A percentile compares a stretch with the other conserved stretches of the same genome.
Conservation (phyloP, 2,797 vertebrate species). For the Rhincodon typus region DNA sequence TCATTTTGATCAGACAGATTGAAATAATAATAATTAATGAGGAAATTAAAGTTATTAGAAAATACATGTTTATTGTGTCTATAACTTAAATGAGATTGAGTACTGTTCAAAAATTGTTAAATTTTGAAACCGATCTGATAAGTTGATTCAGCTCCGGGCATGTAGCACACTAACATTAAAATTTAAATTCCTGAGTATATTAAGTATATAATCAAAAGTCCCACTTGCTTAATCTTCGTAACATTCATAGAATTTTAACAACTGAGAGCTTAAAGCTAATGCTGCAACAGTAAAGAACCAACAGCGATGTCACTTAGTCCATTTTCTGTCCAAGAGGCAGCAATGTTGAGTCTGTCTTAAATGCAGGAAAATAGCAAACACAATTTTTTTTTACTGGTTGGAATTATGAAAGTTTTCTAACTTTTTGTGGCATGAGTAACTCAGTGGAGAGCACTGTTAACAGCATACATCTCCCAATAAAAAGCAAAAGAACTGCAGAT, state of each 20-base stretch:
- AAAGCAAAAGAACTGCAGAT: too few relatives aligned
- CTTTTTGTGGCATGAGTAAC: not conserved
- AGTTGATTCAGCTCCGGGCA: not conserved
- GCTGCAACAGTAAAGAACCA: not conserved
- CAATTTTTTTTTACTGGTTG: not conserved
- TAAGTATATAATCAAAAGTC: not conserved
- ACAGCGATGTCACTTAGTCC: not conserved
- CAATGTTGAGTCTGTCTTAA: not conserved
- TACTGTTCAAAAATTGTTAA: not conserved
- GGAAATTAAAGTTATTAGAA: not conserved
- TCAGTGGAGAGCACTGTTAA: not conserved
- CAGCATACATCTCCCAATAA: too few relatives aligned
- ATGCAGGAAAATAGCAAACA: not conserved
- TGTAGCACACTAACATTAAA: not conserved
- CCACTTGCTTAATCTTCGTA: not conserved
- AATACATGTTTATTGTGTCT: not conserved
- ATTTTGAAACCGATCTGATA: not conserved
- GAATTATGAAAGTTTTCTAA: not conserved
- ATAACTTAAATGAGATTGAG: not conserved
- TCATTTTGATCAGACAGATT: not conserved
- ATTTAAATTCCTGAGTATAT: not conserved
- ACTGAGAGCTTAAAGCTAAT: not conserved
- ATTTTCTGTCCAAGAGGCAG: not conserved
- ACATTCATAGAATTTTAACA: not conserved
- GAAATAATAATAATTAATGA: not conserved